Percentiles rank a stretch among this genome's conserved stretches.
These are phyloP conservation scores for Trididemnum miniatum DNA, from an alignment of 23 tunicate species.

Conservation along the genomic window DNA sequence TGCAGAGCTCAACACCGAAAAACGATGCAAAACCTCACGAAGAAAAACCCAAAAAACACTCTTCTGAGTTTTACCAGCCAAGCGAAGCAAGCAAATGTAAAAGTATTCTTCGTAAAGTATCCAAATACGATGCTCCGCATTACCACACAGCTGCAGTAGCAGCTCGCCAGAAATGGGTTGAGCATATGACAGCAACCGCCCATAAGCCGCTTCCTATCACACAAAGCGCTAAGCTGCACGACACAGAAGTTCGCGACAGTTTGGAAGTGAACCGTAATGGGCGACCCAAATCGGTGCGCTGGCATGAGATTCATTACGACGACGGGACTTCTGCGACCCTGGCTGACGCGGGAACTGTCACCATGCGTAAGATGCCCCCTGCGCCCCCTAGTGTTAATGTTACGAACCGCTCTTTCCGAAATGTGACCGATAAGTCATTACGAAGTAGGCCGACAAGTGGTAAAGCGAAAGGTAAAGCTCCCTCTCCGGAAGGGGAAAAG, in stretches of 20 bases:
- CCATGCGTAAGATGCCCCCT: neutral
- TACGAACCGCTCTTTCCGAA: neutral
- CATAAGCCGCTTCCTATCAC: neutral
- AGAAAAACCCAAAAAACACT: neutral
- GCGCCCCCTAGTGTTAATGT: conserved; percentile 7
- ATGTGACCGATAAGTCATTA: neutral
- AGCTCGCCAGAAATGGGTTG: conserved; percentile 84
- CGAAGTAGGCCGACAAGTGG: neutral
- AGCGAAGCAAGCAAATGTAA: neutral
- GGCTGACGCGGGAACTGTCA: neutral
- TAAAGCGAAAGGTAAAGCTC: neutral
- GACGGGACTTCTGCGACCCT: conserved; percentile 85
- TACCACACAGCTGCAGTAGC: conserved; percentile 75
- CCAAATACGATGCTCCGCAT: conserved; percentile 66
- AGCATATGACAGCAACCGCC: conserved; percentile 51
- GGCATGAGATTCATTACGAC: conserved; percentile 86
- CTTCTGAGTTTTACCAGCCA: neutral
- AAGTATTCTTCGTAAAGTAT: conserved; percentile 67
- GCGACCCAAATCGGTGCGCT: conserved; percentile 62
- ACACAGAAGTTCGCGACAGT: conserved; percentile 43
- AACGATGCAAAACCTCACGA: neutral
- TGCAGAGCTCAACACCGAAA: neutral
- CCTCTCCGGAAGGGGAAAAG: neutral
- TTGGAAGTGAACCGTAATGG: conserved; percentile 32
- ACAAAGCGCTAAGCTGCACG: neutral